Conservation (phyloP, 1,140 invertebrate genomes). For the Ips nitidus region DNA sequence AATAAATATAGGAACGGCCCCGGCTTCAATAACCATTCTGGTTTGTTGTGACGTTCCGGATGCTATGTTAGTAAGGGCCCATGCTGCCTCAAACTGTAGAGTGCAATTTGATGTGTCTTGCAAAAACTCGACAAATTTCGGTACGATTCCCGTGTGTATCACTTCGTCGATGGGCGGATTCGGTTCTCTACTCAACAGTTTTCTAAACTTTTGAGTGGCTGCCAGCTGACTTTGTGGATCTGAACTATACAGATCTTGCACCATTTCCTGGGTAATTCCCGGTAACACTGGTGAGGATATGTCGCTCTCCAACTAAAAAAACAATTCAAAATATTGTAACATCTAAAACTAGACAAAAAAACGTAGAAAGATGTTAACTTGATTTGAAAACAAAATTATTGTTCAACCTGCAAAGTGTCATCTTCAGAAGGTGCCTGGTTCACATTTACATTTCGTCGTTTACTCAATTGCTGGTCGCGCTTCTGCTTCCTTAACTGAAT, state of each 20-base stretch:
- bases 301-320: constrained; percentile 49
- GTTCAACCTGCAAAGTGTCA: constrained; percentile 49
- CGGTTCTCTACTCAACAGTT: constrained; percentile 91
- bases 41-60: constrained; percentile 96
- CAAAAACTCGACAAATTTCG: constrained; percentile 93
- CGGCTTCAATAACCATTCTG: constrained; percentile 88
- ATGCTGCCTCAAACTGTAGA: constrained; percentile 96
- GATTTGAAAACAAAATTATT: background rate
- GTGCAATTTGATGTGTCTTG: constrained; percentile 80
- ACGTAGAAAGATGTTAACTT: background rate
- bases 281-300: constrained; percentile 48
- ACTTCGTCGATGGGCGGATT: constrained; percentile 99
- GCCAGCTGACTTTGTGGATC: constrained; percentile 78
- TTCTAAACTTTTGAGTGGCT: constrained; percentile 94
- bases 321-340: constrained; percentile 17
- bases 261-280: constrained; percentile 77
- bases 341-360: constrained; percentile 7
- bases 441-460: constrained; percentile 58
- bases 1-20: constrained; percentile 92
- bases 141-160: constrained; percentile 94
- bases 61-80: constrained; percentile 97
- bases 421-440: constrained; percentile 58
- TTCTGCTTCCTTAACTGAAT: constrained; percentile 95
- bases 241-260: constrained; percentile 79
- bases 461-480: constrained; percentile 51